Base-by-base conservation (phyloP, 30 jellyfish, hydroid and myxozoan species). In the Rhopilema esculentum region DNA sequence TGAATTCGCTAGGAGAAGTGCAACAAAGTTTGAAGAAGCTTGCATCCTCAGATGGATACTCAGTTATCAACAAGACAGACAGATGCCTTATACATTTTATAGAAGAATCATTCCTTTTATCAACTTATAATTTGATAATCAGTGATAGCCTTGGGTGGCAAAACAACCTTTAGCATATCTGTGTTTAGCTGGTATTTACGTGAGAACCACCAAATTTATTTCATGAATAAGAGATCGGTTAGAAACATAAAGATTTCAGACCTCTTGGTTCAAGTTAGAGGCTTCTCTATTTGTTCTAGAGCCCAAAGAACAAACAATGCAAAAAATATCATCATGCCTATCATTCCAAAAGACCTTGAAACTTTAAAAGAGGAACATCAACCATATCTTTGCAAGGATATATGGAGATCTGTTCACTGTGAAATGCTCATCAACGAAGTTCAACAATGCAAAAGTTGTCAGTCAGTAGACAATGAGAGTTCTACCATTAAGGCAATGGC, bases 341-440 rank as follows among this genome's bases (percentile, higher is more conserved):
- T 61, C 1, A 61, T 78, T 28, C 80, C 80, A 53, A 27, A 12
- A 66, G 49, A 6, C 65, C 26, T 31, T 66, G 91, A 81, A 26
- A 74, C 91, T 0, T 19, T 66, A 4, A 29, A 4, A 0, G 82
- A 66, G 9, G 85, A 81, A 4, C 75, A 64, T 64, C 30, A 66
- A 16, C 68, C 66, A 15, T 52, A 1, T 27, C 69, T 71, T 26
- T 17, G 57, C 72, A 21, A 12, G 1, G 23, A 20, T 12, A 18
- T n/a, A 8, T 23, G 48, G 72, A 65, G 91, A 66, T 30, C 84
- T 24, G 57, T 51, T 1, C 20, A 32, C 23, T 81, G 91, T 48
- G 61, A 4, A 12, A 20, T 81, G 0, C 50, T 81, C 32, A 26
- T 25, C 25, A 29, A 67, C 63, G 8, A 48, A 2, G 23, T 6